These are phyloP conservation scores for Melanotus villosus DNA, from an alignment of 2,888 invertebrate genomes.

Conservation along the genomic window DNA sequence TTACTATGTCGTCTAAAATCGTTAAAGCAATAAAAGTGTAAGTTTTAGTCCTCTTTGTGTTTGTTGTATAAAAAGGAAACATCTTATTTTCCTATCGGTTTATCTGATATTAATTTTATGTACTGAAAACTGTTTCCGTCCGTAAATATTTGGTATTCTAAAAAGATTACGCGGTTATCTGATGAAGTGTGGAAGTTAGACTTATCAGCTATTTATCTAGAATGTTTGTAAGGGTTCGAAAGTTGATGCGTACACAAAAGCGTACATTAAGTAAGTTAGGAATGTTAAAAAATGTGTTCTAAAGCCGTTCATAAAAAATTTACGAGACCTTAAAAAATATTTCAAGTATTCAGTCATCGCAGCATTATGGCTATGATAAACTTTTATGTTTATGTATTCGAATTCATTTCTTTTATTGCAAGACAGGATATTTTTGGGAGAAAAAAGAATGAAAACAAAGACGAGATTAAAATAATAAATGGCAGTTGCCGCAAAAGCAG, in stretches of 20 bases:
- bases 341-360: slow-evolving; percentile 39
- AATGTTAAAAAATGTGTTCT: slow-evolving; percentile 27
- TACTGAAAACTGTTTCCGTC: no score
- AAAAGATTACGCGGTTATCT: no score
- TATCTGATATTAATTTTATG: no score
- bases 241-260: slow-evolving; percentile 19
- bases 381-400: slow-evolving; percentile 44
- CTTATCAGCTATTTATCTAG: slow-evolving; percentile 1
- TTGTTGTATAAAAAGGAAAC: no score
- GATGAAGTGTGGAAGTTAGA: no score
- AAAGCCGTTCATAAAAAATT: slow-evolving; percentile 41
- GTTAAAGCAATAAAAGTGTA: no score
- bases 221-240: slow-evolving; percentile 1
- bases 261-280: slow-evolving; percentile 21
- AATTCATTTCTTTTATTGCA: slow-evolving; percentile 42
- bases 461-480: slow-evolving; percentile 46
- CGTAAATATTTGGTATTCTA: no score
- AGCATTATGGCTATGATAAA: slow-evolving; percentile 38
- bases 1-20: no score
- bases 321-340: slow-evolving; percentile 41
- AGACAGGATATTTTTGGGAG: slow-evolving; percentile 32
- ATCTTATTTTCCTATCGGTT: no score
- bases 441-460: slow-evolving; percentile 43
- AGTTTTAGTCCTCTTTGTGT: no score
- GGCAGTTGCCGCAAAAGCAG: slow-evolving; percentile 38